phyloP scores from a whole-genome alignment of 2,113 vertebrate genomes.

The Recurvirostra avosetta region DNA sequence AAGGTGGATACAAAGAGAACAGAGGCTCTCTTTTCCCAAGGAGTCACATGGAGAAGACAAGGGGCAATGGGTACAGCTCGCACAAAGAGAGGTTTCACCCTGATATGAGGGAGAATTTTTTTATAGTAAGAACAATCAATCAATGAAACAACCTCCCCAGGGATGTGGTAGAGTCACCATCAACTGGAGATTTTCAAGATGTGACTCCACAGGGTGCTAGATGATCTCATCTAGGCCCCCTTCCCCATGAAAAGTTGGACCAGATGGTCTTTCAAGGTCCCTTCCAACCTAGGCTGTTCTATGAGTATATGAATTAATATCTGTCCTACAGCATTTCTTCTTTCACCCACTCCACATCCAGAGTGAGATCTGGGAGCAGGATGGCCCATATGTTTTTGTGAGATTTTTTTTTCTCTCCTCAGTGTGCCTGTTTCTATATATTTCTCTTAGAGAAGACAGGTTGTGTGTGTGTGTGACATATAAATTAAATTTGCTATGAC shows the following conservation, averaged over 20 bases:
- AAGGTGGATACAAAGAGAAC: not conserved
- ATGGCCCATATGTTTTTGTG: slow-evolving; percentile 3
- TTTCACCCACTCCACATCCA: not conserved
- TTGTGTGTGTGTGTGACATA: not conserved
- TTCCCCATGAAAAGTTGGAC: not conserved
- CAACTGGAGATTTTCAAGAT: not conserved
- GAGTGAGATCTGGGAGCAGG: not conserved
- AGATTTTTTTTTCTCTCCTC: not conserved
- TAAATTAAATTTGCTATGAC: slow-evolving; percentile 15
- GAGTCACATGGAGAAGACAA: not conserved
- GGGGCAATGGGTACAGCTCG: not conserved
- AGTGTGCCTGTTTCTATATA: not conserved
- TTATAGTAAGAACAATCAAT: not conserved
- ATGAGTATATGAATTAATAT: not conserved
- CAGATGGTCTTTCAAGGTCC: not conserved
- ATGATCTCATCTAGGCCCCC: not conserved
- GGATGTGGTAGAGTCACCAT: not conserved
- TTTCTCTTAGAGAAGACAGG: not conserved
- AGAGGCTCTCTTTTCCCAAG: not conserved
- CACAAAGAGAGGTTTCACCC: not conserved
- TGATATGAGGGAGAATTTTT: not conserved
- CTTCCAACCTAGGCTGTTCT: not conserved
- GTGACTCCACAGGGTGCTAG: not conserved
- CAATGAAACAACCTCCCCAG: not conserved
- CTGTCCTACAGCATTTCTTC: not conserved